These are phyloP conservation scores for Battus philenor DNA, from an alignment of 1,140 invertebrate species.

Conservation along the genomic window DNA sequence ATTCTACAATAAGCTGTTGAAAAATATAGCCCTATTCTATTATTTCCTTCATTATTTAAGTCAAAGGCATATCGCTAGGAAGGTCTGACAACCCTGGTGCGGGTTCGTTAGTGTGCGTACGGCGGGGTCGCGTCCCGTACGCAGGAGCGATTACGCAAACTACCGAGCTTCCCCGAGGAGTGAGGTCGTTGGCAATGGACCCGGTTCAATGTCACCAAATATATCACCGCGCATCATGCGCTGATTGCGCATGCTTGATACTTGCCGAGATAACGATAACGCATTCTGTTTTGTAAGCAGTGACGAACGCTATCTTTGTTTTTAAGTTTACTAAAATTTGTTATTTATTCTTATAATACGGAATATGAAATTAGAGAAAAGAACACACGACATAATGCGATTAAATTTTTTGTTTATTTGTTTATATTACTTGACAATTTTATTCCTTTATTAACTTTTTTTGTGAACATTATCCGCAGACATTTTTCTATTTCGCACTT, in stretches of 20 bases:
- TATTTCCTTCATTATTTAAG: slow-evolving; percentile 4
- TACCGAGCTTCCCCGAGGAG: slow-evolving; percentile 63
- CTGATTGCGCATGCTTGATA: slow-evolving; percentile 37
- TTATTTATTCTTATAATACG: too few relatives aligned
- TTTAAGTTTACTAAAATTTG: too few relatives aligned
- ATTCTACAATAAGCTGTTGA: not conserved
- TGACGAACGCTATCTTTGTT: too few relatives aligned
- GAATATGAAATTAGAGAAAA: too few relatives aligned
- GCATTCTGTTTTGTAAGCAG: not conserved
- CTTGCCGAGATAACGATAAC: slow-evolving; percentile 22
- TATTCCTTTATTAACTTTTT: too few relatives aligned
- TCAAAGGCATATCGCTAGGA: slow-evolving; percentile 4
- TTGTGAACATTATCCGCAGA: too few relatives aligned
- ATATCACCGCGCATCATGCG: slow-evolving; percentile 58
- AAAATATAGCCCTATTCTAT: too few relatives aligned
- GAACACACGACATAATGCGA: too few relatives aligned
- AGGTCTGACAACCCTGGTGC: slow-evolving; percentile 10
- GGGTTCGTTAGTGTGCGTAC: slow-evolving; percentile 29
- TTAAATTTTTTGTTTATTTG: too few relatives aligned
- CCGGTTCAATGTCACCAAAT: slow-evolving; percentile 75
- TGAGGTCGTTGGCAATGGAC: slow-evolving; percentile 75
- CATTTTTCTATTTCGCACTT: too few relatives aligned
- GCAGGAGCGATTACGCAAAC: slow-evolving; percentile 72
- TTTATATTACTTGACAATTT: too few relatives aligned
- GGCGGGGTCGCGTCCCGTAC: slow-evolving; percentile 41